Base-by-base conservation (phyloP, 2,888 invertebrate species). In the Troides aeacus region DNA sequence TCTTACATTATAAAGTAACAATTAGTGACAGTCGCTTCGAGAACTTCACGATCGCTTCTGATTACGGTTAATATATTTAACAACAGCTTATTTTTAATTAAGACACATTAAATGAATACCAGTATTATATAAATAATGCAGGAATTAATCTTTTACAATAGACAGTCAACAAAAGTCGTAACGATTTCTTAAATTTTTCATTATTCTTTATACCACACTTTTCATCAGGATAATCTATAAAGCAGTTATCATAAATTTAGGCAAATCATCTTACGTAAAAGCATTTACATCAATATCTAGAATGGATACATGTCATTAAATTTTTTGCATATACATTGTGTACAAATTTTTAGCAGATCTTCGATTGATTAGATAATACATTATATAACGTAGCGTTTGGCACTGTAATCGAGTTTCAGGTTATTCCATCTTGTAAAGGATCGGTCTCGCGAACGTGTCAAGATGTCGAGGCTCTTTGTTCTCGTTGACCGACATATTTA, bases 401-500 rank as follows among this genome's bases (percentile, higher is more conserved):
- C 39, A 21, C 57, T n/a, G 57, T 63, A 69, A 69, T 64, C 58
- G 18, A 23, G 50, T 59, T 68, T 53, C 64, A 64, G 69, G 56
- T 57, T 64, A 62, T 70, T 61, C 42, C 57, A 64, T 63, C 50
- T 62, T 50, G 30, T 24, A 57, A 56, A 12, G 15, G 39, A 57
- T 50, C 24, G 56, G 53, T 70, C 66, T 59, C 63, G 57, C 60
- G 65, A 58, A 53, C 71, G 69, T 61, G 59, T 70, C 73, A 58
- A 53, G 72, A 69, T 61, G 59, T 70, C 73, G 73, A 73, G 76
- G 77, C 81, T 87, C 90, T 91, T 92, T 91, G 90, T 91, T 89
- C 88, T 79, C 79, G 77, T 72, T 86, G 87, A 81, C 88, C 89
- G 89, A 90, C 88, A 89, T 86, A 87, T 84, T 89, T 88, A 81